A percentile compares a stretch with the other conserved stretches of the same genome.
Conservation (phyloP, 2,888 invertebrate species). For the Cataglyphis altisquamis region DNA sequence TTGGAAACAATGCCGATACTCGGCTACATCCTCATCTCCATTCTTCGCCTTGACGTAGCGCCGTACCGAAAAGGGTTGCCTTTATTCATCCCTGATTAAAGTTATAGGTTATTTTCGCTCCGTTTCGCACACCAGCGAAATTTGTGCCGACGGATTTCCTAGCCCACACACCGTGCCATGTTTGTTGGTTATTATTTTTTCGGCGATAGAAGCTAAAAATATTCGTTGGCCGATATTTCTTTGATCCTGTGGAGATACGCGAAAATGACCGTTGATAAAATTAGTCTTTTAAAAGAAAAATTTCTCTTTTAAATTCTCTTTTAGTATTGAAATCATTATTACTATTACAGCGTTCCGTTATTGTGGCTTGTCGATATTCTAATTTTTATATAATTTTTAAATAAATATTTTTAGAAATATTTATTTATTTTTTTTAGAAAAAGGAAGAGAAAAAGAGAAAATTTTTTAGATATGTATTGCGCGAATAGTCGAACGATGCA, state of each 20-base stretch:
- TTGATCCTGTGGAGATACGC: background rate
- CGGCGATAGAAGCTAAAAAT: background rate
- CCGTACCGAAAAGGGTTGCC: constrained; percentile 82
- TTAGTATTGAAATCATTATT: background rate
- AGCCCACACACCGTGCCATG: constrained; percentile 9
- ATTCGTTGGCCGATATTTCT: background rate
- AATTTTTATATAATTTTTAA: background rate
- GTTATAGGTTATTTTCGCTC: constrained; percentile 83
- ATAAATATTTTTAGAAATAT: background rate
- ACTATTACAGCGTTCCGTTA: background rate
- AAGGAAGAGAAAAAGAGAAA: background rate
- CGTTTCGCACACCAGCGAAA: constrained; percentile 72
- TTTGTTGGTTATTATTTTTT: constrained; percentile 26
- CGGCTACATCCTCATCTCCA: constrained; percentile 86
- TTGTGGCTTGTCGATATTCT: background rate
- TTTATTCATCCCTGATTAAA: constrained; percentile 85
- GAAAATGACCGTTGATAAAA: background rate
- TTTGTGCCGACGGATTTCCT: constrained; percentile 70
- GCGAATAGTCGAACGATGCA: constrained; percentile 16
- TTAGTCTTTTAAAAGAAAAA: background rate
- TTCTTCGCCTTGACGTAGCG: constrained; percentile 85
- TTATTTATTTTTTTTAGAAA: background rate
- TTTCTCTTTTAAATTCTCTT: background rate
- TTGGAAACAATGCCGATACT: constrained; percentile 87
- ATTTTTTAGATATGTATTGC: background rate